Evolutionary conservation across 92 coral and sea anemone species (phyloP).

Genomic region (Zoanthus sociatus): DNA sequence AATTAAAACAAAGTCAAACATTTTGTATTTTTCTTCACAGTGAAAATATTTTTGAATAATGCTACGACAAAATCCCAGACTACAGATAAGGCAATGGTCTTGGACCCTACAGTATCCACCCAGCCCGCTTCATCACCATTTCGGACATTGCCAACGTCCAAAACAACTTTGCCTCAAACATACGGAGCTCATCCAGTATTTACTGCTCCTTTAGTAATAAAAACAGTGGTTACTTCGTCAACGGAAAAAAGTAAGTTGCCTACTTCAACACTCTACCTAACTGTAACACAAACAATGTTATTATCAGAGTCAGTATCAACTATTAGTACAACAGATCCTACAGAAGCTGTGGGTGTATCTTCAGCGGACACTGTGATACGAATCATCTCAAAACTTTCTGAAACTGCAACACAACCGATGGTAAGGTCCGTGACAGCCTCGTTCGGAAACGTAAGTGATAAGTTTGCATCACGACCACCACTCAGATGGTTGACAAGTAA

Average conservation of each 20-base stretch:
- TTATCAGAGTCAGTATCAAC: not conserved
- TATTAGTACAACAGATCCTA: not conserved
- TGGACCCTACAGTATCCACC: not conserved
- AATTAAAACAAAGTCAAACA: no score
- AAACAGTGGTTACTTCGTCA: not conserved
- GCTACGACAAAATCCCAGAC: not conserved
- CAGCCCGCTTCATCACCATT: not conserved
- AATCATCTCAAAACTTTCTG: not conserved
- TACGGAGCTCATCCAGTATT: no score
- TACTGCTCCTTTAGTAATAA: not conserved
- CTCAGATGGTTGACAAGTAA: not conserved
- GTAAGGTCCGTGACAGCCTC: not conserved
- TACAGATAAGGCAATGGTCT: not conserved
- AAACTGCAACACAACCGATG: not conserved
- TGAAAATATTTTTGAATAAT: not conserved
- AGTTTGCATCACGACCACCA: not conserved
- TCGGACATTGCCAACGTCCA: not conserved
- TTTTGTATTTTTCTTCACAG: not conserved
- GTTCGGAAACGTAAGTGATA: not conserved
- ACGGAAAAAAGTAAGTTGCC: not conserved
- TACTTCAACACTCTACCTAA: not conserved
- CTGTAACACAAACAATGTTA: not conserved
- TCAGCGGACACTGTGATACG: not conserved
- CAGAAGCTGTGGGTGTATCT: not conserved
- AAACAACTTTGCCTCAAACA: no score